Evolutionary conservation across 1,140 invertebrate species (phyloP), one percentile per base, ranked within the genome.

Genomic region (Ips nitidus): DNA sequence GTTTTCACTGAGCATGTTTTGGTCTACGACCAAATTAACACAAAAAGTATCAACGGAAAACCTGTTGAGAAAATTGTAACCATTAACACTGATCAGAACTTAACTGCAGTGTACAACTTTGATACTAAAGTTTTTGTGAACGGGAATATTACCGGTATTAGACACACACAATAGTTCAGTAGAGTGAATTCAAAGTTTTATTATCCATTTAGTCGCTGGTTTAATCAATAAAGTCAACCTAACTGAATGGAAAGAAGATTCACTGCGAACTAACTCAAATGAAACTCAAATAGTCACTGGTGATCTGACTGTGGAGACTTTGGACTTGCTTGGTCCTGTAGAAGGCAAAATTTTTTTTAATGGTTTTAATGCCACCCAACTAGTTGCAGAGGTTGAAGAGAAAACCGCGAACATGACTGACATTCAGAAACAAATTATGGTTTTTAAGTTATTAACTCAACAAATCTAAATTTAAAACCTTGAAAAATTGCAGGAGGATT

Each of bases 1-100:
- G 57, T 75, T 36, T 83, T 84, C 43, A 41, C 77, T 41, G 72
- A 70, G 37, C 74, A 79, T 36, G 53, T 83, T 3, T 4, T 75
- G 8, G 52, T 84, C 1, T 58, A 78, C 4, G 57, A 76, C n/a
- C 73, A 64, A 58, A 63, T 83, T 4, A 64, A 57, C 2, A 52
- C 69, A 1, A 73, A 71, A 2, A 53, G 45, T 4, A 41, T 83
- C 7, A 83, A 83, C 64, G 76, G 43, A 3, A 72, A 79, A 56
- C 61, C 79, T 65, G 60, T 72, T 1, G 58, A 61, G 52, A 74
- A 75, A 56, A 69, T 80, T 40, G 77, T 81, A 4, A 79, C 77
- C 1, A 79, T 73, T n/a, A 69, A 77, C 58, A 75, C 76, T 1
- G 73, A 79, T 64, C 79, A 80, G 74, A 74, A 75, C 56, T 69